Evolutionary conservation across 2,797 vertebrate genomes (phyloP).

Genomic region (Triplophysa yarkandensis): DNA sequence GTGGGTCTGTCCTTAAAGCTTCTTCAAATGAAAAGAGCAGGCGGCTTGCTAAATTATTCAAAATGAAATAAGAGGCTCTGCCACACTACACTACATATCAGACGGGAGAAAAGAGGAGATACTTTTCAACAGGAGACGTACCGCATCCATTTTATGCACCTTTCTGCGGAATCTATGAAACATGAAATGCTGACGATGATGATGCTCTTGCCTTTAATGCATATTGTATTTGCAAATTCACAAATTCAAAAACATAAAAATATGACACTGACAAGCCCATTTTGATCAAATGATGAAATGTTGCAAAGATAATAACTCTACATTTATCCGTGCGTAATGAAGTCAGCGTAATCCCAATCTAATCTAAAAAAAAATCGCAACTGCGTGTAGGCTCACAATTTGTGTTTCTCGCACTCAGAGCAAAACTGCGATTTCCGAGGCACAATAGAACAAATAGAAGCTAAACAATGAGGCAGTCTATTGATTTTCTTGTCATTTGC

Average conservation of each 20-base stretch:
- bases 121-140: slow-evolving; percentile 53
- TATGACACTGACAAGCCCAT: not conserved
- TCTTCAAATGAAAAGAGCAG: slow-evolving; percentile 55
- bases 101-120: slow-evolving; percentile 50
- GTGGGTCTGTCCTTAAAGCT: slow-evolving; percentile 48
- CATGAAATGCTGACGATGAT: slow-evolving; percentile 14
- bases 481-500: slow-evolving; percentile 57
- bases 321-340: slow-evolving; percentile 2
- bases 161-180: slow-evolving; percentile 48
- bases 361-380: slow-evolving; percentile 8
- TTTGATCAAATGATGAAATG: not conserved
- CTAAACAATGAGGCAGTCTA: slow-evolving; percentile 47
- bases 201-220: slow-evolving; percentile 9
- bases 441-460: slow-evolving; percentile 37
- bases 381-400: not conserved
- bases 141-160: slow-evolving; percentile 50
- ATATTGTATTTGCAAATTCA: not conserved
- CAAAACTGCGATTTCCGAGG: slow-evolving; percentile 35
- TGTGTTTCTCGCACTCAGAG: slow-evolving; percentile 22
- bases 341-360: slow-evolving; percentile 33
- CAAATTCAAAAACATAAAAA: not conserved
- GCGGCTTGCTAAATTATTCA: slow-evolving; percentile 59
- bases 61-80: slow-evolving; percentile 58
- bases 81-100: slow-evolving; percentile 53
- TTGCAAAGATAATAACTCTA: not conserved